Base-by-base conservation (phyloP, 1,140 invertebrate species). In the Diprion similis region DNA sequence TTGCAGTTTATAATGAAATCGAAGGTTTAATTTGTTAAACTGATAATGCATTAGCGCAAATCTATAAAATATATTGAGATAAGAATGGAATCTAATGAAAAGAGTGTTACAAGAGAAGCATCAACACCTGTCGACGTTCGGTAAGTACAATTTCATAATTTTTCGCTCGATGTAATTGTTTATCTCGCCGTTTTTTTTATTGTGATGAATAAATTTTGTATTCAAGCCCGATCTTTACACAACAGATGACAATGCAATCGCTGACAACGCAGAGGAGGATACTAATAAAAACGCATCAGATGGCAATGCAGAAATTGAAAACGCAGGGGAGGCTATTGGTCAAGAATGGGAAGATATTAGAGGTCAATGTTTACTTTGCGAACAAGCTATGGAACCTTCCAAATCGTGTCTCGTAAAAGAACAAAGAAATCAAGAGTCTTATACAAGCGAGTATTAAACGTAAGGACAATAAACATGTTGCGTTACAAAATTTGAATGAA, bases 391-490 rank as follows among this genome's bases (percentile, higher is more conserved):
- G 48, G 48, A 51, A 51, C 48, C 48, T 15, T 51, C 48, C 48
- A 51, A 51, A 15, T 51, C 48, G 10, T 51, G 48, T 15, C 10
- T 51, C 15, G 48, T 51, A 10, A 51, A 51, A 51, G 48, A 51
- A 51, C 48, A 15, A 51, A 15, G 48, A 51, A 51, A n/a, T 51
- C 15, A 51, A 51, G 10, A 51, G 48, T 15, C 48, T 51, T 10
- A 51, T 51, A 51, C 10, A 10, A 51, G 48, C 48, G 15, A 51
- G 48, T 51, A 51, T 51, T 51, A 51, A 51, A 87, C 79, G 59
- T 68, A 77, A 73, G 70, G 17, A 76, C 75, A 70, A n/a, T 66
- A 71, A 77, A 74, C 68, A 71, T 75, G 45, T 68, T 13, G 18
- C 76, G 67, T 65, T 51, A 71, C 66, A 64, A 47, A 70, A 75